Percentiles rank a stretch among this genome's conserved stretches.
Conservation (phyloP, 2,888 invertebrate species). For the Argynnis bischoffii region DNA sequence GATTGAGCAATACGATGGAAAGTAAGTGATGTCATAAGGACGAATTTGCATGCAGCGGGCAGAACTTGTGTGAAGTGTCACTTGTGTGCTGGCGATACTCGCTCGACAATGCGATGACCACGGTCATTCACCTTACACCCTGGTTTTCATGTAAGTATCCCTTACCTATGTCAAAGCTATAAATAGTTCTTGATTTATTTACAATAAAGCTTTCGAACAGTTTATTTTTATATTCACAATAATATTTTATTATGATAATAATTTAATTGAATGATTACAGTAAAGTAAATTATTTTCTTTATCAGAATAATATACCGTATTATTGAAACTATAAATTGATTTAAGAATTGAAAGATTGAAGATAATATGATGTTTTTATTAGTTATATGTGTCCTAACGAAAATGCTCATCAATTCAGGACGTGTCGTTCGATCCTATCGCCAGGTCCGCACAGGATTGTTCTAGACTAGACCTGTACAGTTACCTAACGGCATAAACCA, state of each 20-base stretch:
- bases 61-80: conserved; percentile 37
- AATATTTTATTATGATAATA: no score
- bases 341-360: no score
- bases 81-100: conserved; percentile 43
- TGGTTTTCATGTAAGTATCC: conserved; percentile 35
- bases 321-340: no score
- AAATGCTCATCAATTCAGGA: conserved; percentile 67
- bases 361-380: conserved; percentile 13
- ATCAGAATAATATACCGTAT: no score
- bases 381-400: conserved; percentile 35
- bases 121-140: conserved; percentile 62
- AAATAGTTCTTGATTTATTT: conserved; percentile 19
- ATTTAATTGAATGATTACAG: no score
- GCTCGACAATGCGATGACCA: conserved; percentile 49
- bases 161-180: conserved; percentile 27
- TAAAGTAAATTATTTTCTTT: no score
- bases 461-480: conserved; percentile 76
- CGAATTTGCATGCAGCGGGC: conserved; percentile 40
- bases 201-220: background rate
- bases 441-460: conserved; percentile 67
- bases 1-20: conserved; percentile 37
- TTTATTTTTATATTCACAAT: no score
- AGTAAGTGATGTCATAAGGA: conserved; percentile 38
- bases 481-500: conserved; percentile 75
- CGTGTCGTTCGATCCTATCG: conserved; percentile 69